Percentiles rank a stretch among this genome's conserved stretches.
phyloP scores from a whole-genome alignment of 2,888 invertebrate genomes.

The Lymantria dispar region DNA sequence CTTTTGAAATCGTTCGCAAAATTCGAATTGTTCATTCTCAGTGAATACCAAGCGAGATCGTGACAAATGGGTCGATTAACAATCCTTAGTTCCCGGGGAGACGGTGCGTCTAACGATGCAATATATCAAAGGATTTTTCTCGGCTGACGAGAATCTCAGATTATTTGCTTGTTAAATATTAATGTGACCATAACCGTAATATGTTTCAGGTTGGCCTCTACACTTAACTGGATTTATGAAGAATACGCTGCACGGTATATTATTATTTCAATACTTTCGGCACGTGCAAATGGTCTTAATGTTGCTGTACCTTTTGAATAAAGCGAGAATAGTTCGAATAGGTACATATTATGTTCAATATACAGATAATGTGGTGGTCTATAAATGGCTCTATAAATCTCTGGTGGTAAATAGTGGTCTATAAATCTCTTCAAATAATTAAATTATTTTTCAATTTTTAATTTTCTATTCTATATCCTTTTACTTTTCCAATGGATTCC shows the following conservation, averaged over 20 bases:
- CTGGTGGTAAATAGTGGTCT: no score
- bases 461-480: no score
- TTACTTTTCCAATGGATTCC: no score
- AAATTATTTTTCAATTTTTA: no score
- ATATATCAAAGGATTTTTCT: slow-evolving; percentile 80
- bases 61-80: slow-evolving; percentile 80
- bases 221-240: not conserved
- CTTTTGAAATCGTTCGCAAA: slow-evolving; percentile 62
- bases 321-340: no score
- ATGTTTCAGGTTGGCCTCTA: slow-evolving; percentile 4
- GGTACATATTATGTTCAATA: no score
- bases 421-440: no score
- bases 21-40: slow-evolving; percentile 63
- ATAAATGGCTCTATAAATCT: no score
- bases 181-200: slow-evolving; percentile 33
- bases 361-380: no score
- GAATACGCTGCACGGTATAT: not conserved
- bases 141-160: slow-evolving; percentile 57
- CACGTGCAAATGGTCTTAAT: not conserved
- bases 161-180: slow-evolving; percentile 61
- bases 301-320: no score
- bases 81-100: slow-evolving; percentile 67
- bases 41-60: slow-evolving; percentile 71
- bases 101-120: slow-evolving; percentile 77
- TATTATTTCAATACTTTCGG: not conserved